phyloP scores from a whole-genome alignment of 2,797 vertebrate species.

The Heliangelus exortis region DNA sequence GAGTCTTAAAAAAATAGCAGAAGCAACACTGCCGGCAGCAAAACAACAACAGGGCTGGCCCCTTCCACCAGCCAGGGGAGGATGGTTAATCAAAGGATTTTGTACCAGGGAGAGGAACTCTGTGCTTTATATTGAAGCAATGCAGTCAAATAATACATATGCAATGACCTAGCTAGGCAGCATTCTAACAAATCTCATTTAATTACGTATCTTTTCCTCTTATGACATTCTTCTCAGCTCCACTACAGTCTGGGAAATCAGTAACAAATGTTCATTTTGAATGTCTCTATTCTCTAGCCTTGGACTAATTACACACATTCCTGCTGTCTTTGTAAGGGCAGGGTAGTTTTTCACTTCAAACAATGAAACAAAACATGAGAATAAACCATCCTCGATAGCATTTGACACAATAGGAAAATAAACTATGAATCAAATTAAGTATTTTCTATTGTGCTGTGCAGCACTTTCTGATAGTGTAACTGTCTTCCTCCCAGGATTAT shows the following conservation, averaged over 20 bases:
- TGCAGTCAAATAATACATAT: neutral
- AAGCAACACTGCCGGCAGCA: constrained; percentile 25
- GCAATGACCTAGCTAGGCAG: constrained; percentile 34
- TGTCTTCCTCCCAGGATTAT: neutral
- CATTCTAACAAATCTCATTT: constrained; percentile 8
- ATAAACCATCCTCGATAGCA: neutral
- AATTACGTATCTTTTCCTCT: constrained; percentile 9
- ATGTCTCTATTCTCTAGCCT: constrained; percentile 31
- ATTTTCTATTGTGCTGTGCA: neutral
- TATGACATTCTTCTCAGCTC: constrained; percentile 19
- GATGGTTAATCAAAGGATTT: constrained; percentile 18
- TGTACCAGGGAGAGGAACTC: constrained; percentile 3
- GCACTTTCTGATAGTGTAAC: neutral
- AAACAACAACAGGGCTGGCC: constrained; percentile 50
- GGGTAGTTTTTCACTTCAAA: constrained; percentile 21
- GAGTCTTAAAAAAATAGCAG: constrained; percentile 54
- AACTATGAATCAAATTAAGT: neutral
- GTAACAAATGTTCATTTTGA: constrained; percentile 57
- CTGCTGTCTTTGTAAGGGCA: constrained; percentile 17
- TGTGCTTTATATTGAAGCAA: neutral
- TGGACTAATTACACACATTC: constrained; percentile 51
- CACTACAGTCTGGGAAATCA: constrained; percentile 31
- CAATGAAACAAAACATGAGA: neutral
- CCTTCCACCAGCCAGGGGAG: neutral
- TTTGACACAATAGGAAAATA: neutral